Base-by-base conservation (phyloP, 1,140 invertebrate genomes). In the Drosophila nannoptera region DNA sequence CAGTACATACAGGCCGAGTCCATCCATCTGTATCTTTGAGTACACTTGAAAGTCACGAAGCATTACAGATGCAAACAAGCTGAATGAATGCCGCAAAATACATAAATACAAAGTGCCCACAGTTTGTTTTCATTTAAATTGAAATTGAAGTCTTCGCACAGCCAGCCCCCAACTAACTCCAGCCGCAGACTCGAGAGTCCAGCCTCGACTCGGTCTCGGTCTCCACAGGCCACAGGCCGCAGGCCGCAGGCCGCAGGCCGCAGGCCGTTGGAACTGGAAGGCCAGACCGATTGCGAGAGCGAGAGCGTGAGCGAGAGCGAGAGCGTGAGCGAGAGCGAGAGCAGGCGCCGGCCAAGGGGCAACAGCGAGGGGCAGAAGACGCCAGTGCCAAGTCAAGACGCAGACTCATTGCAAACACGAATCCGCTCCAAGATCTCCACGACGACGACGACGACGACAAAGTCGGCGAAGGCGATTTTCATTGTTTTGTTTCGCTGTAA, bases 51-150 rank as follows among this genome's bases (percentile, higher is more conserved):
- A 84, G 80, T 84, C 81, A 86, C 81, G 81, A 84, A 77, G 81
- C 81, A 84, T 84, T 86, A 77, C 84, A 77, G 81, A 86, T 81
- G 81, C 81, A 84, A 84, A 84, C 81, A 84, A 86, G 74, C 81
- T 84, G 81, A 84, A 84, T 84, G 81, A 86, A 86, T 48, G 77
- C 53, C 58, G 70, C 73, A 82, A 84, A 84, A 86, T 77, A 77
- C 82, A 84, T 86, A 84, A 84, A 75, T 81, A 84, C 81, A 86
- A 86, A 84, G 81, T 84, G 80, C 78, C 81, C 50, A 77, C 81
- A 84, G 81, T 84, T 86, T 84, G 80, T 84, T 84, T 84, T 84
- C 81, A 84, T 84, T 84, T 84, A 84, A 84, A 84, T 84, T 84
- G 80, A 84, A 84, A 84, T 84, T 84, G 74, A 84, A 84, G 81